phyloP scores from a whole-genome alignment of 2,888 invertebrate species.

The Maniola hyperantus region DNA sequence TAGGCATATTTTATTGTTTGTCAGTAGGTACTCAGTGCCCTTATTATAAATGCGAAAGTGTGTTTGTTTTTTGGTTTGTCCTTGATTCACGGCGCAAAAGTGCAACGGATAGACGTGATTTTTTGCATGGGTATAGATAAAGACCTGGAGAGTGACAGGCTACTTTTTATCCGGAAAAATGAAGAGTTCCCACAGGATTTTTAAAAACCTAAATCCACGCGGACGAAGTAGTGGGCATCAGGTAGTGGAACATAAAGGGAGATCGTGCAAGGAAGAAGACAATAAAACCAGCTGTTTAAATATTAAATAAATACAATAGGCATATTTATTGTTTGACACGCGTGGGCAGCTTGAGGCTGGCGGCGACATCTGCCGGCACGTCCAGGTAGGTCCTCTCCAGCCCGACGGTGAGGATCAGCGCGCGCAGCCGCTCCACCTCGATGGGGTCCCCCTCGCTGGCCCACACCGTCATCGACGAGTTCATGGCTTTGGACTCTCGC shows the following conservation, averaged over 20 bases:
- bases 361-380: conserved; percentile 85
- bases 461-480: conserved; percentile 91
- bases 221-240: too few relatives aligned
- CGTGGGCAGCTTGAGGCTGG: conserved; percentile 74
- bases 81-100: too few relatives aligned
- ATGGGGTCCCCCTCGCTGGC: conserved; percentile 86
- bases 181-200: too few relatives aligned
- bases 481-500: conserved; percentile 70
- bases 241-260: background rate
- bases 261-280: background rate
- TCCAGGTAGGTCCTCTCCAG: conserved; percentile 88
- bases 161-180: too few relatives aligned
- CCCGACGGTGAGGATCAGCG: conserved; percentile 86
- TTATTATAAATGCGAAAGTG: too few relatives aligned
- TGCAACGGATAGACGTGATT: too few relatives aligned
- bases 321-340: conserved; percentile 57
- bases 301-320: conserved; percentile 31
- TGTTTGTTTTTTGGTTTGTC: too few relatives aligned
- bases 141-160: too few relatives aligned
- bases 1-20: too few relatives aligned
- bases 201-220: too few relatives aligned
- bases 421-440: conserved; percentile 84
- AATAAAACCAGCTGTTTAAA: conserved; percentile 5
- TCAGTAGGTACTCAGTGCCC: too few relatives aligned
- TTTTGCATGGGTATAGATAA: too few relatives aligned